A percentile compares a stretch with the other conserved stretches of the same genome.
Evolutionary conservation across 2,888 invertebrate species (phyloP).

Genomic region (Clitarchus hookeri): DNA sequence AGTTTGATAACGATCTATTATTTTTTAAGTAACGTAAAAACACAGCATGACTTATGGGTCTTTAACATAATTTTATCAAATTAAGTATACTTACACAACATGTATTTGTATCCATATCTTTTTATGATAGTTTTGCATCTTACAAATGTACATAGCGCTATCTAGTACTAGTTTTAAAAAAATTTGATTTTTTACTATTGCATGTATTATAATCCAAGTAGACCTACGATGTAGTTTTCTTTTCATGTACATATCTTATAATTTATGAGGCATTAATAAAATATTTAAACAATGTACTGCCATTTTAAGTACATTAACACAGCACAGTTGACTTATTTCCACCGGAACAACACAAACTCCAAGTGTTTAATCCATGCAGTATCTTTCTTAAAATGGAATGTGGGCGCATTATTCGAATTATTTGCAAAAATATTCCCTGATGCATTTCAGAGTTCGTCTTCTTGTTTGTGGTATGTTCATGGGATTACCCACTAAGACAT

Average conservation of each 20-base stretch:
- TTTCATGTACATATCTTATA: background rate
- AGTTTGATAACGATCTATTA: no score
- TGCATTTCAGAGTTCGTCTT: background rate
- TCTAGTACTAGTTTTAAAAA: no score
- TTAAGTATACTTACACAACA: no score
- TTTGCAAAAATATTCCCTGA: conserved; percentile 19
- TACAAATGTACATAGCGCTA: no score
- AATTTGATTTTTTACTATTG: no score
- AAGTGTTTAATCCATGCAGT: background rate
- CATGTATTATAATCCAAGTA: no score
- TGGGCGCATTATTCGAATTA: conserved; percentile 17
- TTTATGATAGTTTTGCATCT: no score
- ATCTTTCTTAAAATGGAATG: conserved; percentile 26
- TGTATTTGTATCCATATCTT: no score
- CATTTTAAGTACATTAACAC: background rate
- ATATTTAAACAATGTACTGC: background rate
- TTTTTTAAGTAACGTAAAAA: no score
- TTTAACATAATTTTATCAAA: no score
- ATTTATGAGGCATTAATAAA: background rate
- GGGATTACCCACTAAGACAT: conserved; percentile 19
- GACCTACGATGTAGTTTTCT: background rate
- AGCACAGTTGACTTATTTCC: background rate
- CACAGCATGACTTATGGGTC: background rate
- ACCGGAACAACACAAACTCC: background rate
- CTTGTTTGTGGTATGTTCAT: background rate